Conservation (phyloP, 2,797 vertebrate genomes). For the Oreonectes daqikongensis region DNA sequence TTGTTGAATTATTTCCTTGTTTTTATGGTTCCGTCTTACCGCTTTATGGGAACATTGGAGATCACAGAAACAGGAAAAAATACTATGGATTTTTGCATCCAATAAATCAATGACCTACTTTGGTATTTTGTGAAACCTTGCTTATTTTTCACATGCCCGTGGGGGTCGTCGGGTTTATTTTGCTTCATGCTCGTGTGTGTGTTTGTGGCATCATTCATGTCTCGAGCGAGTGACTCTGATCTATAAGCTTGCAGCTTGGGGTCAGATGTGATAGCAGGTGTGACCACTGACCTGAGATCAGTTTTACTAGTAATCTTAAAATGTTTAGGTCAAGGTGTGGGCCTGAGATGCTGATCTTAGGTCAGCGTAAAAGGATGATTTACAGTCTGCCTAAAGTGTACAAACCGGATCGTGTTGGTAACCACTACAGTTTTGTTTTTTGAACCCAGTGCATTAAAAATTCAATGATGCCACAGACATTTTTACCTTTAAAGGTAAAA, state of each 20-base stretch:
- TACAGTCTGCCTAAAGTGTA: constrained; percentile 8
- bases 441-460: not conserved
- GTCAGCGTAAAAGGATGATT: constrained; percentile 14
- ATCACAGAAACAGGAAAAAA: constrained; percentile 30
- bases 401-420: not conserved
- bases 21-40: constrained; percentile 49
- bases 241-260: constrained; percentile 11
- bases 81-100: constrained; percentile 49
- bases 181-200: constrained; percentile 58
- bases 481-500: too few relatives aligned
- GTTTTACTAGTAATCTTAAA: constrained; percentile 9
- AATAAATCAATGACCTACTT: constrained; percentile 56
- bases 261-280: constrained; percentile 28
- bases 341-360: constrained; percentile 4
- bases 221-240: constrained; percentile 24
- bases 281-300: constrained; percentile 22
- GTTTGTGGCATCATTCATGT: constrained; percentile 32
- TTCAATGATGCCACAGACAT: not conserved
- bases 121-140: constrained; percentile 49
- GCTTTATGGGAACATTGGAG: constrained; percentile 44
- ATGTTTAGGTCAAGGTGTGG: not conserved
- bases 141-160: constrained; percentile 34
- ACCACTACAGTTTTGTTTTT: not conserved
- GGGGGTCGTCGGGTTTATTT: constrained; percentile 42
- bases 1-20: constrained; percentile 34